Evolutionary conservation across 2,797 vertebrate genomes (phyloP).

Genomic region (Morus bassanus): DNA sequence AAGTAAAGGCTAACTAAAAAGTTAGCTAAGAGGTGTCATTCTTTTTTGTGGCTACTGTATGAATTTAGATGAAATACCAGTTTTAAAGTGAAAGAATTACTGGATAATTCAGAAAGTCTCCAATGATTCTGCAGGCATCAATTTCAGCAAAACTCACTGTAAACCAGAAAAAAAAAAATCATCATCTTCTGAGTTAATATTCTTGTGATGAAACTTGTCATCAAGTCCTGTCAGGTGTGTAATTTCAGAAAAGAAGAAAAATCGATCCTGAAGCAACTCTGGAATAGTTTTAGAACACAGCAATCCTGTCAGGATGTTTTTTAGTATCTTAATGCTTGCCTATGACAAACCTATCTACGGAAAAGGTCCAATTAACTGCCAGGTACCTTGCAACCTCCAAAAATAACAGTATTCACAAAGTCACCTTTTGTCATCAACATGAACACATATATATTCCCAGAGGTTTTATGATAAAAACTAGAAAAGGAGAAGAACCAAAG

Average conservation of each 20-base stretch:
- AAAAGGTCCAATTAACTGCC: background rate
- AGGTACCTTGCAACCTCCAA: background rate
- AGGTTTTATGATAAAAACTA: background rate
- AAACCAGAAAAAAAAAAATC: background rate
- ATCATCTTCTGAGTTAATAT: constrained; percentile 54
- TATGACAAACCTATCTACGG: background rate
- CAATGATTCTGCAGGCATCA: constrained; percentile 1
- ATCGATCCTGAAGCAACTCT: constrained; percentile 56
- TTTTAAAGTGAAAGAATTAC: constrained; percentile 37
- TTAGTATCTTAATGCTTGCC: constrained; percentile 9
- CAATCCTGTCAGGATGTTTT: constrained; percentile 1
- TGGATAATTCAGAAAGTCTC: constrained; percentile 58
- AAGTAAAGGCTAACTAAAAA: constrained; percentile 58
- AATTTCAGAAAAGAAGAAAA: constrained; percentile 51
- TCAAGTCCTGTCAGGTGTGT: constrained; percentile 53
- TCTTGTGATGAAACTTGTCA: constrained; percentile 57
- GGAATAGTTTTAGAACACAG: constrained; percentile 33
- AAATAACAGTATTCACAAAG: background rate
- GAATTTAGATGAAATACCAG: constrained; percentile 34
- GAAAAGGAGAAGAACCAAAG: background rate
- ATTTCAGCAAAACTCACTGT: constrained; percentile 1
- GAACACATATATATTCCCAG: background rate
- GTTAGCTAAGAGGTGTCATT: constrained; percentile 36
- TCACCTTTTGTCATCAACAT: background rate
- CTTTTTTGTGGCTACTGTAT: constrained; percentile 15